Conservation (phyloP, 2,888 invertebrate genomes). For the Drosophila eohydei region DNA sequence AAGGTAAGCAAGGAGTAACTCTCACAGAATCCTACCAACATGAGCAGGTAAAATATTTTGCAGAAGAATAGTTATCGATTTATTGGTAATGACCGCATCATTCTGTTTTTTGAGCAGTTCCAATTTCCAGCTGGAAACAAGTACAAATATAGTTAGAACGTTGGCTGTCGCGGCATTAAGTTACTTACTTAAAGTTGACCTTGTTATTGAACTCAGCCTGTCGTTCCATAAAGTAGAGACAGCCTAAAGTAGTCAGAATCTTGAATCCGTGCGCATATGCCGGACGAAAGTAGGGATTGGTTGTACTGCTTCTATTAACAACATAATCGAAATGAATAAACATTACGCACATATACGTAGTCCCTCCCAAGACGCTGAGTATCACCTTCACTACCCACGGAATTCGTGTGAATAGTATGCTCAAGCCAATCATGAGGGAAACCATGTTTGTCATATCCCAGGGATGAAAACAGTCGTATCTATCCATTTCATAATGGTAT, state of each 20-base stretch:
- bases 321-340: constrained; percentile 86
- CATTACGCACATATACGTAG: constrained; percentile 89
- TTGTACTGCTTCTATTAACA: constrained; percentile 88
- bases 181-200: constrained; percentile 90
- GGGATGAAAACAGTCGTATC: constrained; percentile 76
- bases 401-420: constrained; percentile 93
- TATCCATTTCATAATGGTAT: constrained; percentile 38
- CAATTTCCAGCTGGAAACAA: constrained; percentile 86
- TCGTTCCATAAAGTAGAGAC: constrained; percentile 93
- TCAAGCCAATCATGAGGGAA: constrained; percentile 87
- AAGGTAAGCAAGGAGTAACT: constrained; percentile 86
- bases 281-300: constrained; percentile 89
- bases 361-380: constrained; percentile 86
- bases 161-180: rapidly evolving
- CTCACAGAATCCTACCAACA: constrained; percentile 89
- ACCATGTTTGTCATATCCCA: constrained; percentile 86
- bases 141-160: neutral
- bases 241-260: constrained; percentile 89
- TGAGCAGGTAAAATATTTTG: constrained; percentile 96
- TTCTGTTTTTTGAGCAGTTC: constrained; percentile 92
- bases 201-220: constrained; percentile 95
- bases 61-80: constrained; percentile 94
- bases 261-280: constrained; percentile 90
- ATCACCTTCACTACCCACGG: constrained; percentile 91
- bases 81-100: constrained; percentile 92